phyloP scores from a whole-genome alignment of 2,797 vertebrate genomes.

The Sebastolobus altivelis region DNA sequence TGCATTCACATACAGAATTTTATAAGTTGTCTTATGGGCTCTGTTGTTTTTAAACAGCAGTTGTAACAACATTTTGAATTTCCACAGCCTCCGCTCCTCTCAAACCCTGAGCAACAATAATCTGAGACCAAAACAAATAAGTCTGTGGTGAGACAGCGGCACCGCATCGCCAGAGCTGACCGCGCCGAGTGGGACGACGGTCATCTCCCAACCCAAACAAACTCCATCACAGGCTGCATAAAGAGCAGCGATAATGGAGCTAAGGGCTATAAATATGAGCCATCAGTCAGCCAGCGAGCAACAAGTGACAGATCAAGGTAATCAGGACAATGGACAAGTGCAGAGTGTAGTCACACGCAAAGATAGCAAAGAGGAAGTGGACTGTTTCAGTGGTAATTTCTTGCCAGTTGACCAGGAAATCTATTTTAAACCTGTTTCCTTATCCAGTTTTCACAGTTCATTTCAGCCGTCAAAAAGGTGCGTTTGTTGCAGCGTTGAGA shows the following conservation, averaged over 20 bases:
- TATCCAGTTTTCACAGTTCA: background rate
- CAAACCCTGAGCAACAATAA: slow-evolving; percentile 40
- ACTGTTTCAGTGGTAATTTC: background rate
- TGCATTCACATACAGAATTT: background rate
- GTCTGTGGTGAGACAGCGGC: slow-evolving; percentile 33
- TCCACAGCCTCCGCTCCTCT: slow-evolving; percentile 15
- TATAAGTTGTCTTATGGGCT: slow-evolving; percentile 7
- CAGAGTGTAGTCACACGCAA: slow-evolving; percentile 12
- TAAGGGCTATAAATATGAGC: slow-evolving; percentile 32
- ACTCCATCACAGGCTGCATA: slow-evolving; percentile 33
- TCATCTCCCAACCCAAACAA: slow-evolving; percentile 55
- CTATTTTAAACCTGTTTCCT: background rate
- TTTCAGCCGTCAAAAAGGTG: background rate
- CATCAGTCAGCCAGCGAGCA: slow-evolving; percentile 10
- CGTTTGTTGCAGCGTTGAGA: slow-evolving; percentile 30
- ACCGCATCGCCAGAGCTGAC: slow-evolving; percentile 43
- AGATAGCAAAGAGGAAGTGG: background rate
- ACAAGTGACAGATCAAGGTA: slow-evolving; percentile 22
- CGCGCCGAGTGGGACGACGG: slow-evolving; percentile 38
- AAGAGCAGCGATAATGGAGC: slow-evolving; percentile 30
- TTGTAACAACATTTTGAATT: slow-evolving; percentile 13
- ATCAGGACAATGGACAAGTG: slow-evolving; percentile 33
- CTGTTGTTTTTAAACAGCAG: slow-evolving; percentile 18
- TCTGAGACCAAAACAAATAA: slow-evolving; percentile 53
- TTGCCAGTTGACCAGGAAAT: slow-evolving; percentile 4